Evolutionary conservation across 2,888 invertebrate genomes (phyloP), one percentile per base, ranked within the genome.

Genomic region (Rotaria magnacalcarata): DNA sequence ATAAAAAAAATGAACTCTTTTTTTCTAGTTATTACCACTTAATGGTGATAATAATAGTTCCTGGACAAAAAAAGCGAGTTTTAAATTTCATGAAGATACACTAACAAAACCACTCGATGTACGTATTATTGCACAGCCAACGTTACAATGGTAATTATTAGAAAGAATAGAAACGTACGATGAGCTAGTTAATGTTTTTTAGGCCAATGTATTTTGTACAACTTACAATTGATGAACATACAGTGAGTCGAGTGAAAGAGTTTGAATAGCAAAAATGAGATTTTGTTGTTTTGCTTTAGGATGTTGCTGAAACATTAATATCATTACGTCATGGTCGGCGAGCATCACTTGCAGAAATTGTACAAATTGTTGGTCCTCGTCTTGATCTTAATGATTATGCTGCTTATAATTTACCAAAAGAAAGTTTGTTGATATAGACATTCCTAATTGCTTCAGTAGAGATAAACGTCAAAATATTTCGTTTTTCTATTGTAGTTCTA

Each of bases 181-280:
- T 16, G 1, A 52, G 1, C 16, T 52, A 52, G 27, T 27, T 67
- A 8, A 19, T 67, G 6, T 67, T 27, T 14, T 27, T 34, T n/a
- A 80, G 80, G 80, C 80, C 80, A 47, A 80, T 80, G 80, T 47
- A 80, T 80, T 80, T 80, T 16, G 80, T 80, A 10, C 80, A 80
- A 47, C 47, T 80, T 43, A 47, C 47, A 21, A 80, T 80, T 43
- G 80, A 80, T n/a, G n/a, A 80, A 47, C 80, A 80, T 80, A 80
- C 47, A 2, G 80, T 80, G 24, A 21, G 10, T 54, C 11, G 52
- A 52, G 0, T 14, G 3, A 52, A 14, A 52, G 14, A 16, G 50
- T 50, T 50, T 14, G 14, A 50, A 14, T 4, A 8, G 50, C 11
- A 52, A 3, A 52, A 0, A 16, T 16, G 8, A 11, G 4, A 16